Base-by-base conservation (phyloP, 2,797 vertebrate species). In the Meriones psammophilus region DNA sequence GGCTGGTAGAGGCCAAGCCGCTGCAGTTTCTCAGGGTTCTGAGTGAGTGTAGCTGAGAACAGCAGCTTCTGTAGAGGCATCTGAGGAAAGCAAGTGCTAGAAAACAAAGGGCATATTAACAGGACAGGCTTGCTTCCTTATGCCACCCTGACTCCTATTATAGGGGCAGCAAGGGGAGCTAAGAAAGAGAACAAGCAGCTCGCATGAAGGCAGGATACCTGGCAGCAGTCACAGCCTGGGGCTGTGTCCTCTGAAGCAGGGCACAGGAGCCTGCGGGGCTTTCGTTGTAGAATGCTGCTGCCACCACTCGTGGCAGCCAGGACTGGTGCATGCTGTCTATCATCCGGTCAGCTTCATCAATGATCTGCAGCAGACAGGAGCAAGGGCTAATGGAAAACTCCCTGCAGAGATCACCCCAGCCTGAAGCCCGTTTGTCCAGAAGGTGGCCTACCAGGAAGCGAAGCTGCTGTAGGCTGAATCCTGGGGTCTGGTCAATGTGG, bases 291-390 rank as follows among this genome's bases (percentile, higher is more conserved):
- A 98, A 99, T 1, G 98, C 99, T 0, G 99, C 99, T n/a, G 97
- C 99, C 90, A 98, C 98, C 68, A 99, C 99, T 64, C 99, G 99
- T 56, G 98, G 98, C 81, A 99, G 99, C 99, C 99, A 99, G 15
- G 99, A 99, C 98, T 99, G 99, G 97, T 99, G 99, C 99, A 99
- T 99, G 98, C 99, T 99, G 98, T 99, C 99, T 0, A 99, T 99
- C 99, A 99, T 99, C 74, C 99, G 98, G 98, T 99, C 99, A 0
- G 99, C 99, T 97, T 99, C 99, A 4, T 99, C 99, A 8, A 99
- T 98, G 0, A 99, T 98, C 99, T 99, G 94, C 24, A 90, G 12
- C 64, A 88, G 4, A 42, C 0, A 6, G 12, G 14, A 9, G 6
- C 33, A n/a, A 69, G 12, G 92, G 83, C 28, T 62, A 20, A 18